A percentile compares a stretch with the other conserved stretches of the same genome.
These are phyloP conservation scores for Campopleginae sp. DNA, from an alignment of 2,888 invertebrate species.

Conservation along the genomic window DNA sequence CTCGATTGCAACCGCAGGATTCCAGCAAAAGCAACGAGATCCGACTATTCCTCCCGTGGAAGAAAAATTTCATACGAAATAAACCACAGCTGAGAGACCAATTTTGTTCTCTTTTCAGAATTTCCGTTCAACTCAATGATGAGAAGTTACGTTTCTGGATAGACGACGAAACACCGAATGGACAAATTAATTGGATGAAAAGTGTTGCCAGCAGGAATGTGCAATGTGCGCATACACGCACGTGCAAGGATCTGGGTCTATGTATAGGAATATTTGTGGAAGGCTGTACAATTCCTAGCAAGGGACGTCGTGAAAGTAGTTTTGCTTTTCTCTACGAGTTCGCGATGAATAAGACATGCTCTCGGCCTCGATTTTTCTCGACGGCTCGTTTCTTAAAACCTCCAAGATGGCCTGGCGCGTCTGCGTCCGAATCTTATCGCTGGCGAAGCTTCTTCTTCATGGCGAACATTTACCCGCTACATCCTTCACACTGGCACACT, in stretches of 20 bases:
- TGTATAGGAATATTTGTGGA: neutral
- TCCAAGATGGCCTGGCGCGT: conserved; percentile 1
- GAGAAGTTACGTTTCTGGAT: no score
- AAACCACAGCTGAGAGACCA: no score
- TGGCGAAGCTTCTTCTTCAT: conserved; percentile 10
- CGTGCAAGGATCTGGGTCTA: no score
- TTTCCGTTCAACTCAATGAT: no score
- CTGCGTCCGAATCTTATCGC: conserved; percentile 33
- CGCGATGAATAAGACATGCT: conserved; percentile 65
- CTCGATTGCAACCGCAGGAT: neutral
- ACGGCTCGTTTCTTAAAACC: conserved; percentile 35
- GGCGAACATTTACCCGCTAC: conserved; percentile 21
- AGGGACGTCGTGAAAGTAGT: conserved; percentile 13
- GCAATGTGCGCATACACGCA: neutral
- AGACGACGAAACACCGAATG: neutral
- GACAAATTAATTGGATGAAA: neutral
- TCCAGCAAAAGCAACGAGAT: neutral
- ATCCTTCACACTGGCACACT: neutral
- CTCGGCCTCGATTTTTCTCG: conserved; percentile 60
- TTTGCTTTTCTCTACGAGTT: conserved; percentile 57
- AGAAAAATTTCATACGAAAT: no score
- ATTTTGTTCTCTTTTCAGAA: no score
- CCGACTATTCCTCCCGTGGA: no score
- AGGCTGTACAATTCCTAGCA: neutral
- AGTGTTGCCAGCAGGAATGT: neutral